Evolutionary conservation across 2,113 vertebrate genomes (phyloP).

Genomic region (Ailuropoda melanoleuca): DNA sequence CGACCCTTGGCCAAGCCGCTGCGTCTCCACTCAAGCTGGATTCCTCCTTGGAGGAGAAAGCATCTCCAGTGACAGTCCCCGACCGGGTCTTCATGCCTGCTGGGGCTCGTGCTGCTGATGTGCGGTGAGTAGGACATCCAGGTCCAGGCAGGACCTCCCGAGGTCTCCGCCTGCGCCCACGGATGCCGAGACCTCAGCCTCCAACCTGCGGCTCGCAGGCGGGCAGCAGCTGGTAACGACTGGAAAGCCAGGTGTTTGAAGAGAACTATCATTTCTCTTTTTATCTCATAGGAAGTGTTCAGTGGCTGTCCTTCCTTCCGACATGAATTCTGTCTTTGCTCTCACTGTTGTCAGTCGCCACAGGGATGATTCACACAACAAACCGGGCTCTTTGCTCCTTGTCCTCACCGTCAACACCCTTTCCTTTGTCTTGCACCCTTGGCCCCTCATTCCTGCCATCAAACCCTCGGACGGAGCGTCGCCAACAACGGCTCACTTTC

Average conservation of each 20-base stretch:
- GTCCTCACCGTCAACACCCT: neutral
- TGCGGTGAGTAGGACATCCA: conserved; percentile 58
- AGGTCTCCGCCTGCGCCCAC: neutral
- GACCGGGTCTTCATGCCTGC: conserved; percentile 54
- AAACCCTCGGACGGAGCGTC: neutral
- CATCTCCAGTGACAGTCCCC: neutral
- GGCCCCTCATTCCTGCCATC: neutral
- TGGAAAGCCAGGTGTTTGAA: neutral
- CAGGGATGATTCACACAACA: neutral
- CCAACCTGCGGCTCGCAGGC: neutral
- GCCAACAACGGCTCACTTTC: neutral
- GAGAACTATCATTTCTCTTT: neutral
- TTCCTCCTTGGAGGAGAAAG: neutral
- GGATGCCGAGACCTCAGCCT: neutral
- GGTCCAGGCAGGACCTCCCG: neutral
- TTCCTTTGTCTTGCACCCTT: neutral
- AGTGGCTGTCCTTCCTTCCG: neutral
- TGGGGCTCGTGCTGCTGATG: conserved; percentile 45
- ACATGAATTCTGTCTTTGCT: neutral
- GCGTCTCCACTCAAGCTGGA: neutral
- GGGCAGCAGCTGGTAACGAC: neutral
- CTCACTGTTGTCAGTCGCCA: neutral
- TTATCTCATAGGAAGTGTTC: neutral
- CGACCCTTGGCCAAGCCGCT: neutral
- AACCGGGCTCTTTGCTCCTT: neutral